Base-by-base conservation (phyloP, 2,113 vertebrate genomes). In the Solea senegalensis region DNA sequence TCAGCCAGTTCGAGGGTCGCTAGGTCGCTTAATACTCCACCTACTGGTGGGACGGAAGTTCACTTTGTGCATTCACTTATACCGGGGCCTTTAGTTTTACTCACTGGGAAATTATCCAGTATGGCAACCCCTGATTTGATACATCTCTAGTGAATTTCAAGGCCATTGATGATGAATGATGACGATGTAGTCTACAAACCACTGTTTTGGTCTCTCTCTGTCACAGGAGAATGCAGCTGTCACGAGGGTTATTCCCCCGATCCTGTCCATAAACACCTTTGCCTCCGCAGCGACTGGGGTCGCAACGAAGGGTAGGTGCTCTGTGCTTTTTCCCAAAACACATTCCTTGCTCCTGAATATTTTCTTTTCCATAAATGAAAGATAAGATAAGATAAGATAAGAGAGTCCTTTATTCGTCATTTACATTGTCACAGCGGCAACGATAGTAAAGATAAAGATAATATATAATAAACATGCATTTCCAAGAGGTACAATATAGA, bases 201-300 rank as follows among this genome's bases (percentile, higher is more conserved):
- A 21, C 1, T 1, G 1, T 39, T 46, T 41, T 72, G 59, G 15
- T 80, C 34, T 53, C 14, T 79, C 50, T 87, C 85, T 86, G 59
- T 40, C 62, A 2, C 64, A 99, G 98, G 98, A 76, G 96, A 99
- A 76, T 99, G 98, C 92, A 96, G 98, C 91, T 99, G 98, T 89
- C 96, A 98, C 0, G 96, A 98, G 77, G 98, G 98, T 64, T 99
- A 97, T 0, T 94, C 95, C 16, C 96, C 97, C 0, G 97, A 99
- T 88, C 96, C 96, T 0, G 93, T 94, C 16, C 96, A 99, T 73
- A 93, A 93, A 46, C 97, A 99, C 87, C 91, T 99, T 69, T 99
- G 98, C 27, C 84, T 98, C 45, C 96, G 98, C 69, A 98, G 93
- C 1, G 96, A 99, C 92, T 99, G 98, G 98, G 97, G 96, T 62